phyloP scores from a whole-genome alignment of 92 coral and sea anemone genomes.

The Blastomussa wellsi region DNA sequence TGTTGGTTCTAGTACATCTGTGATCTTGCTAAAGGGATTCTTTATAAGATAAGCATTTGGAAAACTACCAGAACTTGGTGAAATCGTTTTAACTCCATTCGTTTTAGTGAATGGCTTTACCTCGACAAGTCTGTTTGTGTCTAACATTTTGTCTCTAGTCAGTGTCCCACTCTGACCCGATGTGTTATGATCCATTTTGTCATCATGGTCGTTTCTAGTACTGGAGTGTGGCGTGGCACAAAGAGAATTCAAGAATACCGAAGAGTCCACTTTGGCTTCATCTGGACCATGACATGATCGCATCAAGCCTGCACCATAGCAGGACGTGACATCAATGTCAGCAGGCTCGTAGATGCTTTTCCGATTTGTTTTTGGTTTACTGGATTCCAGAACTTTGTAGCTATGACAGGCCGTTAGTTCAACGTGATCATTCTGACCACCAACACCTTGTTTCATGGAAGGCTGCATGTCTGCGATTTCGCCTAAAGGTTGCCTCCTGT shows the following conservation, averaged over 20 bases:
- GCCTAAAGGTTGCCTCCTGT: slow-evolving; percentile 15
- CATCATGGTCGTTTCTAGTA: neutral
- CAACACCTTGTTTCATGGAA: neutral
- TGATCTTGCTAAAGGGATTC: neutral
- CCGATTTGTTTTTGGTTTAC: neutral
- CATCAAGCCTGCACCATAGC: neutral
- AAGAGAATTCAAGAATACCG: slow-evolving; percentile 12
- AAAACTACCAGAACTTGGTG: neutral
- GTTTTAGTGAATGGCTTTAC: neutral
- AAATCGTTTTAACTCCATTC: neutral
- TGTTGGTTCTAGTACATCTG: neutral
- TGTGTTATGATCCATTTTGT: slow-evolving; percentile 15
- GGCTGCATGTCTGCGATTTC: neutral
- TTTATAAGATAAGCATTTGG: neutral
- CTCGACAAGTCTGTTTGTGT: neutral
- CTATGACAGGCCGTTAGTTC: slow-evolving; percentile 36
- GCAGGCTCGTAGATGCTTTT: neutral
- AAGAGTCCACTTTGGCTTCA: slow-evolving; percentile 20
- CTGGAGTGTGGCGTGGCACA: neutral
- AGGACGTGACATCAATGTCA: slow-evolving; percentile 4
- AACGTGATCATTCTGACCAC: neutral
- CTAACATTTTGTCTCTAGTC: neutral
- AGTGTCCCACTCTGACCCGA: neutral
- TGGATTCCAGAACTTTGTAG: neutral
- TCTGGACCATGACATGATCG: neutral